Conservation (phyloP, 2,113 vertebrate genomes). For the Nycticorax nycticorax region DNA sequence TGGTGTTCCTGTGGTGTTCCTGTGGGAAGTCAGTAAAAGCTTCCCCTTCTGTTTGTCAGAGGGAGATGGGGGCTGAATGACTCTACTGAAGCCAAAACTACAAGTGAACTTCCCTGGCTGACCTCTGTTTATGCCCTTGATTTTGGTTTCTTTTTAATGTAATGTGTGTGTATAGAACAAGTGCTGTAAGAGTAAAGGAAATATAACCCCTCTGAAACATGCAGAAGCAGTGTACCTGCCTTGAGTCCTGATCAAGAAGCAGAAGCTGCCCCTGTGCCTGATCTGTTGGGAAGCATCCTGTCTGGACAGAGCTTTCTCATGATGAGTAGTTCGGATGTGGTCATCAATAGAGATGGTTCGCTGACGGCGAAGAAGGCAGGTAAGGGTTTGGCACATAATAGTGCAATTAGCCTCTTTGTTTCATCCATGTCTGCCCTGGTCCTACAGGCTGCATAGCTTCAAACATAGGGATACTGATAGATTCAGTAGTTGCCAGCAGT, state of each 20-base stretch:
- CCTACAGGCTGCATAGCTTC: neutral
- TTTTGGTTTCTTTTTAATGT: conserved; percentile 40
- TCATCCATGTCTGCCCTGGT: neutral
- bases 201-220: conserved; percentile 50
- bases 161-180: conserved; percentile 24
- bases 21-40: neutral
- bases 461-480: neutral
- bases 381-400: conserved; percentile 39
- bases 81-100: neutral
- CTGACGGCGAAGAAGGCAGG: conserved; percentile 84
- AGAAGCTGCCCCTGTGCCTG: conserved; percentile 84
- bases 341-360: conserved; percentile 93
- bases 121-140: neutral
- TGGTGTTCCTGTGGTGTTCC: neutral
- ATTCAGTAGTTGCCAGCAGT: neutral
- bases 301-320: conserved; percentile 91
- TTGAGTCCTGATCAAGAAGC: conserved; percentile 60
- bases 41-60: neutral
- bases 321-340: conserved; percentile 88
- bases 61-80: neutral
- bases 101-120: neutral
- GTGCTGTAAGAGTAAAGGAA: conserved; percentile 54
- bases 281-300: conserved; percentile 93
- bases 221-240: conserved; percentile 69
- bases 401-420: neutral